Conservation (phyloP, 2,888 invertebrate species). For the Tholera decimalis region DNA sequence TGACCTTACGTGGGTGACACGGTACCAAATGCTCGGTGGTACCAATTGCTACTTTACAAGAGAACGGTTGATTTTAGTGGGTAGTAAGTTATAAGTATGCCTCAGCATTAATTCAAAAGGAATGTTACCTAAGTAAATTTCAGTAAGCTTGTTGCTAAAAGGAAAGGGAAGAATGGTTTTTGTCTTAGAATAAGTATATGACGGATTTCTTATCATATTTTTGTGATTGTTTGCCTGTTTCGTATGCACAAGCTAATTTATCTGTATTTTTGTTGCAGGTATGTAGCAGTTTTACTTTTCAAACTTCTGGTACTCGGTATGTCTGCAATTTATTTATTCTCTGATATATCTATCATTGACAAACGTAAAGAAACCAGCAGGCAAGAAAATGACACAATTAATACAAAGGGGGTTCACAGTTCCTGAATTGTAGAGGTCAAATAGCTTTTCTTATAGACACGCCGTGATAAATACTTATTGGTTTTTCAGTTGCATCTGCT, state of each 20-base stretch:
- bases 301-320: neutral
- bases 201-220: no score
- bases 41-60: slow-evolving; percentile 13
- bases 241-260: slow-evolving; percentile 3
- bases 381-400: no score
- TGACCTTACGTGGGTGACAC: slow-evolving; percentile 22
- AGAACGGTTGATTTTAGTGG: neutral
- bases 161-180: no score
- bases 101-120: neutral
- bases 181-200: no score
- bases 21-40: slow-evolving; percentile 34
- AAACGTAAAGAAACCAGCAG: neutral
- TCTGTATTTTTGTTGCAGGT: slow-evolving; percentile 36
- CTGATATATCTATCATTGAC: neutral
- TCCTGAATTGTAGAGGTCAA: no score
- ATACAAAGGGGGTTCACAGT: no score
- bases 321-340: neutral
- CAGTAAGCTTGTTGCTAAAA: no score
- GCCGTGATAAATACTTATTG: no score
- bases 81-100: neutral
- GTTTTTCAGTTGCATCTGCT: no score
- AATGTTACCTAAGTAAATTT: no score
- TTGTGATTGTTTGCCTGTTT: no score
- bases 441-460: no score
- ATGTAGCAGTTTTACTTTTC: slow-evolving; percentile 15